These are phyloP conservation scores for Drosophila nannoptera DNA, from an alignment of 1,140 invertebrate genomes.

Conservation along the genomic window DNA sequence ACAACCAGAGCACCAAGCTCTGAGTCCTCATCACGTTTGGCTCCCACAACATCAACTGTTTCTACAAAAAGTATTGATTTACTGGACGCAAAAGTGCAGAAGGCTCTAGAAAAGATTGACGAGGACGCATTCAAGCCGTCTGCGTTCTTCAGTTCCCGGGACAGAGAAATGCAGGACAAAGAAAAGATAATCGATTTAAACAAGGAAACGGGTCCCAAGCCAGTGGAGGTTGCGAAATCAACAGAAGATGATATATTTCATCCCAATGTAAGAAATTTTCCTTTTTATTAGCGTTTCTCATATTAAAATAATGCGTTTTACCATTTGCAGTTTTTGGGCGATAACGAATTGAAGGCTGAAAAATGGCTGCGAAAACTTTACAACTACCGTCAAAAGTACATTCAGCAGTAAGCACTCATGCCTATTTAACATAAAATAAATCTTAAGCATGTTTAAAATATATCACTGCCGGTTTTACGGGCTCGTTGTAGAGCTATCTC, in stretches of 20 bases:
- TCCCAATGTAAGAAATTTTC: constrained; percentile 49
- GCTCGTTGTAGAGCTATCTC: constrained; percentile 86
- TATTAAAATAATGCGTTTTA: constrained; percentile 10
- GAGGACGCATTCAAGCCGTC: constrained; percentile 66
- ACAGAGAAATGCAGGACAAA: constrained; percentile 48
- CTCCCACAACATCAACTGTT: constrained; percentile 12
- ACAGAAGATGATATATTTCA: constrained; percentile 66
- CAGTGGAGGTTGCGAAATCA: constrained; percentile 25
- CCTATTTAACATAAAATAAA: constrained; percentile 56
- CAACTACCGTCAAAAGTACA: constrained; percentile 73
- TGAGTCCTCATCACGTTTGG: constrained; percentile 47
- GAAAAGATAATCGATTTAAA: constrained; percentile 71
- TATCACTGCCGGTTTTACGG: constrained; percentile 87
- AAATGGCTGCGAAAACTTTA: constrained; percentile 75
- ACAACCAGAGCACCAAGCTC: constrained; percentile 58
- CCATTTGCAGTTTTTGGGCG: constrained; percentile 65
- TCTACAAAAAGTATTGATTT: constrained; percentile 59
- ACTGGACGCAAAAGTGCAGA: constrained; percentile 62
- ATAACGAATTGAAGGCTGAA: constrained; percentile 63
- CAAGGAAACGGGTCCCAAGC: constrained; percentile 63
- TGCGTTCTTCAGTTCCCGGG: constrained; percentile 62
- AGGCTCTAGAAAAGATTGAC: constrained; percentile 69
- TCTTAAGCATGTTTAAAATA: constrained; percentile 81
- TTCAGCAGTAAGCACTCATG: constrained; percentile 47
- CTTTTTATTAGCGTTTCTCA: constrained; percentile 5